phyloP scores from a whole-genome alignment of 2,888 invertebrate genomes.

The Ephialtes manifestator region DNA sequence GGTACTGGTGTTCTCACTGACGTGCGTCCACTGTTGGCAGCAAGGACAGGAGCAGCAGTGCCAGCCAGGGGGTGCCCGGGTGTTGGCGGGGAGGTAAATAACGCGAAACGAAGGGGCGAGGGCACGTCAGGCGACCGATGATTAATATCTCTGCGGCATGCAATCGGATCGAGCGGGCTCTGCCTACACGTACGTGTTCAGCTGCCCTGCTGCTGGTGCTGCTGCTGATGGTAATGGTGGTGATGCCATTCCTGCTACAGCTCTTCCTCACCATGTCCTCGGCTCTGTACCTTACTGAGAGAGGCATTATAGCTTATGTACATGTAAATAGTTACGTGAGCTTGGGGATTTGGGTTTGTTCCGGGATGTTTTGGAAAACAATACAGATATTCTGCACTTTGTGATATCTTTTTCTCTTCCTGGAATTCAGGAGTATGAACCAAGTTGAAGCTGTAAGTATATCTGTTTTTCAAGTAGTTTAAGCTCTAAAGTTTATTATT shows the following conservation, averaged over 20 bases:
- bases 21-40: slow-evolving; percentile 40
- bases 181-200: slow-evolving; percentile 37
- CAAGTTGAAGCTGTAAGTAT: no score
- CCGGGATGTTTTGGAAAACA: not conserved
- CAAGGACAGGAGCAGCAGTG: slow-evolving; percentile 33
- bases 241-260: slow-evolving; percentile 14
- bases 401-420: not conserved
- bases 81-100: slow-evolving; percentile 79
- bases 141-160: slow-evolving; percentile 87
- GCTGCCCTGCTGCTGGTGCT: slow-evolving; percentile 35
- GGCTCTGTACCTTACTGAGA: not conserved
- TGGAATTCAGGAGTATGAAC: not conserved
- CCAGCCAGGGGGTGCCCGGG: slow-evolving; percentile 62
- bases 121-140: slow-evolving; percentile 86
- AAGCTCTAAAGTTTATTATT: no score
- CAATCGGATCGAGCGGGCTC: slow-evolving; percentile 85
- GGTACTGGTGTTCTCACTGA: slow-evolving; percentile 51
- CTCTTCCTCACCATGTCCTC: slow-evolving; percentile 8
- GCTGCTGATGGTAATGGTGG: slow-evolving; percentile 3
- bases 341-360: not conserved
- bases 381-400: not conserved
- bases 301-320: not conserved
- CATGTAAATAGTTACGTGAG: slow-evolving; percentile 6
- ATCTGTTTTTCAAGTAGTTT: no score
- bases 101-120: slow-evolving; percentile 82